These are phyloP conservation scores for Clunio marinus DNA, from an alignment of 2,888 invertebrate genomes.

Conservation along the genomic window DNA sequence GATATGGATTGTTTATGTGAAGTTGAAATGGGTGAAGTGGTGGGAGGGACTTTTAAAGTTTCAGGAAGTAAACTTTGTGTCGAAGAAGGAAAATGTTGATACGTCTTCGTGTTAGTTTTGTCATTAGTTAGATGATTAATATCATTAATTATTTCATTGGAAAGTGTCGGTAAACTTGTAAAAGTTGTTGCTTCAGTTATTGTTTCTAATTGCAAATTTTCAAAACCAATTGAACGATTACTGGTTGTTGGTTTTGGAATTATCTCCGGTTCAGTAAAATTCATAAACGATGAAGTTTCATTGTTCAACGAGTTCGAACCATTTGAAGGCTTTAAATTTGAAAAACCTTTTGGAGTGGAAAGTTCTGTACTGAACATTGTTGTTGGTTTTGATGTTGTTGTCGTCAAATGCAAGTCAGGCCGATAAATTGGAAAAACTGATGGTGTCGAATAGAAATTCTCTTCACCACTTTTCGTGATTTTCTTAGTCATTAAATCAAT, in stretches of 20 bases:
- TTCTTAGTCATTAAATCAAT: slow-evolving; percentile 32
- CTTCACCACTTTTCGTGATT: not conserved
- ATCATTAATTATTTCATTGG: too few relatives aligned
- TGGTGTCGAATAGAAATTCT: not conserved
- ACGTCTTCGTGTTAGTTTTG: too few relatives aligned
- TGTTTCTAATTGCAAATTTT: not conserved
- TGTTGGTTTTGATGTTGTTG: not conserved
- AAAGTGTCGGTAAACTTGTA: too few relatives aligned
- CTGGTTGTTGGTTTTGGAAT: too few relatives aligned
- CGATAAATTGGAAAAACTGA: slow-evolving; percentile 32
- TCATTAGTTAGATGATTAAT: too few relatives aligned
- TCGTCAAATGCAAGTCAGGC: not conserved
- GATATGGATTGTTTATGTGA: not conserved
- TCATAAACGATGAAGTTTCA: too few relatives aligned
- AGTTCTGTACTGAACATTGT: not conserved
- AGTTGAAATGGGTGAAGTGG: slow-evolving; percentile 23
- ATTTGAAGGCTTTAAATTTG: too few relatives aligned
- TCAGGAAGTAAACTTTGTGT: too few relatives aligned
- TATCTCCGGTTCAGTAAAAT: too few relatives aligned
- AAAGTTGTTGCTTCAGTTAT: not conserved
- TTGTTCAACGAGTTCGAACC: too few relatives aligned
- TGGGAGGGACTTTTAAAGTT: slow-evolving; percentile 18
- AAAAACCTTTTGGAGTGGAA: not conserved
- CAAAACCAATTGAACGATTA: not conserved
- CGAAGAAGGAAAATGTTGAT: too few relatives aligned